Base-by-base conservation (phyloP, 1,140 invertebrate genomes). In the Drosophila subpulchrella region DNA sequence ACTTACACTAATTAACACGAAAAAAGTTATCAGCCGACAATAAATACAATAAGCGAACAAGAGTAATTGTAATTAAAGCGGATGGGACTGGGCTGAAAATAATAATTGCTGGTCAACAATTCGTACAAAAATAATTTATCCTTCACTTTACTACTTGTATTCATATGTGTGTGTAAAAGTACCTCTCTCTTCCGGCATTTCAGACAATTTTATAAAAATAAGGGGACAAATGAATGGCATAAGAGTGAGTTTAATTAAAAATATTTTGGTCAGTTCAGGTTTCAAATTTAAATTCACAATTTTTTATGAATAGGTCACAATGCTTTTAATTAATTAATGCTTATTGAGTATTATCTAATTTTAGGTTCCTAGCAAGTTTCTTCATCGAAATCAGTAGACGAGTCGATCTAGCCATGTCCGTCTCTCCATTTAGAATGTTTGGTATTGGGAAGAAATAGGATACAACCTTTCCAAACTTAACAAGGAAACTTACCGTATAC, bases 1-100 rank as follows among this genome's bases (percentile, higher is more conserved):
- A 39, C 41, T 57, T 70, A 71, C 67, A 71, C 67, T 71, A 71
- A 71, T 71, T 71, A 71, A 71, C 67, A 70, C 65, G 63, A 51
- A 68, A 68, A 68, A 70, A 70, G 62, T 70, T 55, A 55, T 42
- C 41, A 34, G 63, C 10, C 46, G 20, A 53, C 41, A 55, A 13
- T 46, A 36, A 56, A 30, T 38, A 55, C 34, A 56, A 55, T 24
- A 48, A 48, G 27, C 17, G 50, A 57, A 20, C 62, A 47, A 68
- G 17, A 46, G 46, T 39, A 47, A 71, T 68, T 70, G 50, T 70
- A 70, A 70, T 71, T 70, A 68, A 55, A 24, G 30, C 42, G 67
- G n/a, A 34, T 68, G 63, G 17, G 12, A 17, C 34, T 55, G 41
- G 62, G 24, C 1, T 48, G 63, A 70, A 70, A 71, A 34, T 70